Evolutionary conservation across 1,140 invertebrate genomes (phyloP).

Genomic region (Solen grandis): DNA sequence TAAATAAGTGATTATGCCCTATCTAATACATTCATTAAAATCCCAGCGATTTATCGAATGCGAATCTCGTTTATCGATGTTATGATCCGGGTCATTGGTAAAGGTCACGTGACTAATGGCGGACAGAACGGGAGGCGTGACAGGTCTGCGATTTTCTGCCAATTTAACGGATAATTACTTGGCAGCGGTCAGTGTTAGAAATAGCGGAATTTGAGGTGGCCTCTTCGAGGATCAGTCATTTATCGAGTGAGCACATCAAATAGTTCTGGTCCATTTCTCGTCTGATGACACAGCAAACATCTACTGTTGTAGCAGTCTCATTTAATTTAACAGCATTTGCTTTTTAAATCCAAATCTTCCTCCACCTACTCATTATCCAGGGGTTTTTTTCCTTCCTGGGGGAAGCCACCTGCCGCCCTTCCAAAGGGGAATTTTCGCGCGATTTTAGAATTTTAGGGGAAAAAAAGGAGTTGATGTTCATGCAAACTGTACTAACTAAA

Average conservation of each 20-base stretch:
- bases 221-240: background rate
- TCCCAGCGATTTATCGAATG: no score
- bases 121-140: background rate
- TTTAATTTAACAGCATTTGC: background rate
- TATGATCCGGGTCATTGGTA: background rate
- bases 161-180: background rate
- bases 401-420: no score
- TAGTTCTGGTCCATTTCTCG: background rate
- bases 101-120: background rate
- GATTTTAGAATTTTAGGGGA: no score
- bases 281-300: background rate
- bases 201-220: background rate
- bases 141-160: background rate
- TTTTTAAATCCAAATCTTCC: background rate
- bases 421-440: no score
- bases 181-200: background rate
- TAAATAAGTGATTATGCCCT: no score
- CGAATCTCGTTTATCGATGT: no score
- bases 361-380: no score
- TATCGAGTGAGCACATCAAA: no score
- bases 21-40: no score
- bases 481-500: no score
- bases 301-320: background rate
- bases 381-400: no score
- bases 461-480: no score